Evolutionary conservation across 2,113 vertebrate genomes (phyloP), one percentile per base, ranked within the genome.

Genomic region (Osmerus mordax): DNA sequence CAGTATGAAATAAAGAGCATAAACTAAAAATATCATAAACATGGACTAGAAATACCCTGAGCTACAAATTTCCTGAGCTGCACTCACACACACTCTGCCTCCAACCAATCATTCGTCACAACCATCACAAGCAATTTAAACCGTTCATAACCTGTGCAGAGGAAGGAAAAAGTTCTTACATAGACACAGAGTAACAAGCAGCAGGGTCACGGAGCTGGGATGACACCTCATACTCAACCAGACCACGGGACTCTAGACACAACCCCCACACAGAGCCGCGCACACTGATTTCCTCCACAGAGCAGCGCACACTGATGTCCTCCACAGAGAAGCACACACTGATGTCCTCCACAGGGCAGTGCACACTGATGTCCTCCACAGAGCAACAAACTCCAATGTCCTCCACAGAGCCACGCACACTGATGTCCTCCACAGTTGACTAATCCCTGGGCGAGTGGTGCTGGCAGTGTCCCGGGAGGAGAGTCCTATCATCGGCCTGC

Each of bases 171-270:
- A 72, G 23, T 82, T 65, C 88, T 91, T 89, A 91, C 89, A 76
- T 66, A 89, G 81, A 75, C 83, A 83, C 72, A 89, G 79, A 59
- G 83, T 71, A 15, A 89, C 21, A 66, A 78, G 79, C 69, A 89
- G 79, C 67, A 88, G 84, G 78, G 23, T 70, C 4, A 52, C 64
- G 9, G 19, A 29, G 72, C 71, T 78, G 28, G 21, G 63, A 69
- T 59, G 81, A 72, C 79, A 78, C 81, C 54, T 88, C 85, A 84
- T 87, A 7, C 0, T 84, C 18, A 52, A 47, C 69, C 1, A 32
- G 67, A 70, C 73, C 76, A 71, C 70, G 54, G n/a, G 61, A 75
- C 78, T 81, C 77, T 71, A n/a, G 51, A 47, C 32, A 78, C 63
- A 72, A 75, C 61, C 61, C 79, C 71, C 75, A 78, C 73, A 7